Percentiles rank a stretch among this genome's conserved stretches.
These are phyloP conservation scores for Brachypteracias leptosomus DNA, from an alignment of 2,113 vertebrate species.

Conservation along the genomic window DNA sequence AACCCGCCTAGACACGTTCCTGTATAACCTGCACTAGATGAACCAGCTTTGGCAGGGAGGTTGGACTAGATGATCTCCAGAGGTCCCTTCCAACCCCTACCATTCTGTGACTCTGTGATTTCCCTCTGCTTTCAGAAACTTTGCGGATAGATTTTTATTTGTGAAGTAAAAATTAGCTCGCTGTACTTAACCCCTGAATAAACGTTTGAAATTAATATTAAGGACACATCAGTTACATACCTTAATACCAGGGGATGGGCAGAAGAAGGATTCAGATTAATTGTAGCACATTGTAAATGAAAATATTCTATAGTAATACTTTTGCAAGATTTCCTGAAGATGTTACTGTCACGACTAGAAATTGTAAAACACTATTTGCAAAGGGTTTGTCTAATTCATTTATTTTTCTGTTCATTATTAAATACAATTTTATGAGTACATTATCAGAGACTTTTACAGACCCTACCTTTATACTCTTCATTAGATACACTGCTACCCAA, in stretches of 20 bases:
- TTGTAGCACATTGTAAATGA: background rate
- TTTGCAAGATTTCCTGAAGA: background rate
- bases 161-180: background rate
- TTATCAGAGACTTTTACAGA: background rate
- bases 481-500: background rate
- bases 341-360: background rate
- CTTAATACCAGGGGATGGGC: background rate
- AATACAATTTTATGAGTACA: background rate
- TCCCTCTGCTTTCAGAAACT: background rate
- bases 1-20: too few species aligned
- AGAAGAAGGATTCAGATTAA: background rate
- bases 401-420: background rate
- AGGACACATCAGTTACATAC: background rate
- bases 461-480: background rate
- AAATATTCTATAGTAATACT: background rate
- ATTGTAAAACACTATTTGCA: background rate
- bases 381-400: background rate
- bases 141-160: background rate
- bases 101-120: too few species aligned
- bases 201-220: background rate
- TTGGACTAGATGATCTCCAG: too few species aligned
- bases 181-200: background rate
- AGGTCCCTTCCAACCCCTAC: too few species aligned
- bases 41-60: too few species aligned
- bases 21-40: too few species aligned